Conservation (phyloP, 2,113 vertebrate genomes). For the Epinephelus fuscoguttatus region DNA sequence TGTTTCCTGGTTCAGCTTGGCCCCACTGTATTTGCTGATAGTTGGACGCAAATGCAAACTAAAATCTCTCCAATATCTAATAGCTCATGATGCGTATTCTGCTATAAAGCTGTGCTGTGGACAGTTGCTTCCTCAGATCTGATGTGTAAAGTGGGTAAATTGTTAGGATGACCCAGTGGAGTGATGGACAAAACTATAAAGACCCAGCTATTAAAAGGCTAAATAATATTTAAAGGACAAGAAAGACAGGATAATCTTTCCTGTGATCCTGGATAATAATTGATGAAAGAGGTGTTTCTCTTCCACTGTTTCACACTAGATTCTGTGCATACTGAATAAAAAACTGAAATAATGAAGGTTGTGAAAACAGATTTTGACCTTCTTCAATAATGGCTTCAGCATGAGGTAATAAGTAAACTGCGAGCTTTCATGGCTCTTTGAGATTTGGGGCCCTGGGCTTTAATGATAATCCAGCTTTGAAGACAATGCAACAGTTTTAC, state of each 20-base stretch:
- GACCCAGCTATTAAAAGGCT: background rate
- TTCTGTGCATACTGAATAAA: background rate
- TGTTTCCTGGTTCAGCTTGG: background rate
- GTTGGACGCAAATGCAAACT: no score
- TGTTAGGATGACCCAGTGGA: background rate
- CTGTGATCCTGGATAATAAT: background rate
- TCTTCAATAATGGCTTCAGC: background rate
- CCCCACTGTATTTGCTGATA: background rate
- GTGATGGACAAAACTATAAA: background rate
- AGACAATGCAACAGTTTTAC: background rate
- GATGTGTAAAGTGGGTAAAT: background rate
- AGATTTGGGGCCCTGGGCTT: no score
- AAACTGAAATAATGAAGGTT: accelerated
- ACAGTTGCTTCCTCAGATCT: background rate
- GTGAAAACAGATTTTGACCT: background rate
- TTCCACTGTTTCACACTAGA: no score
- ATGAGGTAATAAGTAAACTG: background rate
- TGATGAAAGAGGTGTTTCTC: background rate
- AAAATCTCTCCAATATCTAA: background rate
- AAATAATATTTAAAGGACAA: background rate
- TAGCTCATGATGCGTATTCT: background rate
- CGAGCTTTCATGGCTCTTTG: background rate
- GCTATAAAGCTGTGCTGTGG: background rate
- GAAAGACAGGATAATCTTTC: background rate
- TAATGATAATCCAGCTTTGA: background rate